These are phyloP conservation scores for Sebastes hubbsi DNA, from an alignment of 2,797 vertebrate genomes.

Conservation along the genomic window DNA sequence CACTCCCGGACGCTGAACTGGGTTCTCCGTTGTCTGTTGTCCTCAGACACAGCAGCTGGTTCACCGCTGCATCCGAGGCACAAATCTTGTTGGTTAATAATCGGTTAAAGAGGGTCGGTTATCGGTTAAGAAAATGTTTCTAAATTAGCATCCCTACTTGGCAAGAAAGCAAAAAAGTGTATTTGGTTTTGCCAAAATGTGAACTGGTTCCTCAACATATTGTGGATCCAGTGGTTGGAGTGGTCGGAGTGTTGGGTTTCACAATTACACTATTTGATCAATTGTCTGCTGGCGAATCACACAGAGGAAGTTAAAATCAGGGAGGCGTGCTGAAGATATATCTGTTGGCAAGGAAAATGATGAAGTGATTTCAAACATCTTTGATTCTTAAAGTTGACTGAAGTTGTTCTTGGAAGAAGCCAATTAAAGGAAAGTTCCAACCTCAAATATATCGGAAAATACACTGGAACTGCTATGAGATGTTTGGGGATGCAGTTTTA, in stretches of 20 bases:
- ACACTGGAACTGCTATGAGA: background rate
- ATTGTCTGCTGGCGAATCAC: background rate
- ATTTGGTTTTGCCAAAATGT: background rate
- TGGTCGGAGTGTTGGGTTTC: background rate
- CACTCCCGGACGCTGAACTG: no score
- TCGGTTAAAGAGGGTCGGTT: no score
- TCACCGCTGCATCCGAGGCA: no score
- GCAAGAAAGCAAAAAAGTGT: background rate
- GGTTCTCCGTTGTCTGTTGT: no score
- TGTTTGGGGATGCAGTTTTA: background rate
- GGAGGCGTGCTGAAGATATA: background rate
- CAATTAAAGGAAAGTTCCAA: constrained; percentile 1
- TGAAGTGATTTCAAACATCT: background rate
- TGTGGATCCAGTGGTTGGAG: background rate
- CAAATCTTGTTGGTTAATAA: no score
- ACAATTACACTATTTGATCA: background rate
- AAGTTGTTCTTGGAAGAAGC: background rate
- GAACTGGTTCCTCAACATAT: background rate
- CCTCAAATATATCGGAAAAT: background rate
- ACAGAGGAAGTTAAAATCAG: background rate
- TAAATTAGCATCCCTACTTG: no score
- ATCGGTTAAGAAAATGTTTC: no score
- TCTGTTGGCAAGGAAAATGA: background rate
- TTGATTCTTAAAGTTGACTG: background rate
- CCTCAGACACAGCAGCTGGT: no score